Base-by-base conservation (phyloP, 2,888 invertebrate species). In the Macrophya alboannulata region DNA sequence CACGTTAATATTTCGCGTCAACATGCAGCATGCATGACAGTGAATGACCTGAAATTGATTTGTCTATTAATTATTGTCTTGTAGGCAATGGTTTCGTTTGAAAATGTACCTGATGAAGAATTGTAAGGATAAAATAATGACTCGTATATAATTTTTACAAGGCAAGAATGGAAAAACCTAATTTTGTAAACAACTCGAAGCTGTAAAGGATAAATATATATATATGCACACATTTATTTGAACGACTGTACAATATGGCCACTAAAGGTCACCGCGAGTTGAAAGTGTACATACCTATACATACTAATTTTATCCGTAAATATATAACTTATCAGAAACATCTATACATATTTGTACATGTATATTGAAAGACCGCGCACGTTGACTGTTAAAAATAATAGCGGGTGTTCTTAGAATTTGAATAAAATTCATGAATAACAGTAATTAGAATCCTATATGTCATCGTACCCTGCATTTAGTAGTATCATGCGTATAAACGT, bases 241-340 rank as follows among this genome's bases (percentile, higher is more conserved):
- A 15, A 51, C 37, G 77, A 77, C 77, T 77, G 31, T 76, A 76
- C 77, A 59, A 59, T 86, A 77, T 51, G 74, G 82, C 86, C 76
- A 84, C 76, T 79, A 88, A 89, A 90, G 89, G 88, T 90, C 88
- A 87, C 65, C 72, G 68, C 81, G 85, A 87, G 87, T 87, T 86
- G 84, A 87, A 87, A 87, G 86, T 87, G 85, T 87, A 87, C 68
- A 77, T 76, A 68, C 37, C 4, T 87, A 85, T 87, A 87, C 59
- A 77, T 76, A 68, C 37, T 31, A 68, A 68, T 68, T 68, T 15
- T 25, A 37, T 17, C 8, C 17, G 2, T 37, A 68, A 68, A 68
- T 68, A 31, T 55, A 68, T 68, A 68, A 37, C 31, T 37, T 6
- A 68, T 37, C 15, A 37, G 15, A 68, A 68, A 68, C 17, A 68